Percentiles rank a stretch among this genome's conserved stretches.
phyloP scores from a whole-genome alignment of 1,140 invertebrate genomes.

The Caenorhabditis elegans region WBcel235 BX284606.5:8989001-8989500 shows the following conservation, averaged over 20 bases:
- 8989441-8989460: no score
- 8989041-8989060: slow-evolving; percentile 34
- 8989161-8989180: neutral
- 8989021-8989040: slow-evolving; percentile 32
- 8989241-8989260: slow-evolving; percentile 30
- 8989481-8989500: no score
- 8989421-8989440: no score
- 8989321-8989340: slow-evolving; percentile 51
- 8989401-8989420: no score
- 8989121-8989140: neutral
- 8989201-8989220: slow-evolving; percentile 24
- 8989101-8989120: slow-evolving; percentile 28
- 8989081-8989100: slow-evolving; percentile 4
- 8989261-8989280: neutral
- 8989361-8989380: slow-evolving; percentile 55
- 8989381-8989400: neutral
- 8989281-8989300: slow-evolving; percentile 28
- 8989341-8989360: slow-evolving; percentile 52
- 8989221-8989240: slow-evolving; percentile 7
- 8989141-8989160: neutral
- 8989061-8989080: slow-evolving; percentile 28
- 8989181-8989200: slow-evolving; percentile 32
- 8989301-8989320: slow-evolving; percentile 29
- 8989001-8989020: slow-evolving; percentile 29
- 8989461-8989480: no score